These are phyloP conservation scores for Drosophila prosaltans DNA, from an alignment of 1,140 invertebrate species.

Conservation along the genomic window DNA sequence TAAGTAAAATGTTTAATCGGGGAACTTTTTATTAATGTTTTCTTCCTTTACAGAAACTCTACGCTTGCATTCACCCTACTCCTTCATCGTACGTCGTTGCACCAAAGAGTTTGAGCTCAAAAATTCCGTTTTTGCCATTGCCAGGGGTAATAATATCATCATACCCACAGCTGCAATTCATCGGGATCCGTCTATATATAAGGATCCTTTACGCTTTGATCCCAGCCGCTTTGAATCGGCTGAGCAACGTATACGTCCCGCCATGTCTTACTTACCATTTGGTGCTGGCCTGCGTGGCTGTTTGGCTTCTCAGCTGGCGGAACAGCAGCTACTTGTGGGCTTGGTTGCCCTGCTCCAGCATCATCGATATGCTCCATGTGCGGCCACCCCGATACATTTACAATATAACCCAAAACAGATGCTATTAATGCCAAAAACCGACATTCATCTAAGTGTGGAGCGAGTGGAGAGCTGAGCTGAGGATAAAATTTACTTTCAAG, in stretches of 20 bases:
- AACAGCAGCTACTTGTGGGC: slow-evolving; percentile 86
- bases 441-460: slow-evolving; percentile 61
- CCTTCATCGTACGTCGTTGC: slow-evolving; percentile 84
- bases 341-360: slow-evolving; percentile 82
- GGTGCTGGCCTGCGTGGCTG: slow-evolving; percentile 83
- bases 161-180: slow-evolving; percentile 87
- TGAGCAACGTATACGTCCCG: slow-evolving; percentile 78
- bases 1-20: slow-evolving; percentile 47
- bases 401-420: slow-evolving; percentile 83
- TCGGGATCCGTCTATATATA: slow-evolving; percentile 86
- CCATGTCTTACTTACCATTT: slow-evolving; percentile 87
- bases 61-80: slow-evolving; percentile 85
- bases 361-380: slow-evolving; percentile 67
- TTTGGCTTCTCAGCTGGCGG: slow-evolving; percentile 86
- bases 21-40: neutral
- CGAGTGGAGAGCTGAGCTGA: slow-evolving; percentile 28
- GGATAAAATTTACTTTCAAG: too few relatives aligned
- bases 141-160: slow-evolving; percentile 84
- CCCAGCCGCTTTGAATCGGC: slow-evolving; percentile 87
- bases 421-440: slow-evolving; percentile 76
- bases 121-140: slow-evolving; percentile 83
- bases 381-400: slow-evolving; percentile 78
- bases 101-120: slow-evolving; percentile 84
- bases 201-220: slow-evolving; percentile 87
- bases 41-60: slow-evolving; percentile 84